Percentiles rank a stretch among this genome's conserved stretches.
Conservation (phyloP, 2,888 invertebrate species). For the Acrobasis suavella region DNA sequence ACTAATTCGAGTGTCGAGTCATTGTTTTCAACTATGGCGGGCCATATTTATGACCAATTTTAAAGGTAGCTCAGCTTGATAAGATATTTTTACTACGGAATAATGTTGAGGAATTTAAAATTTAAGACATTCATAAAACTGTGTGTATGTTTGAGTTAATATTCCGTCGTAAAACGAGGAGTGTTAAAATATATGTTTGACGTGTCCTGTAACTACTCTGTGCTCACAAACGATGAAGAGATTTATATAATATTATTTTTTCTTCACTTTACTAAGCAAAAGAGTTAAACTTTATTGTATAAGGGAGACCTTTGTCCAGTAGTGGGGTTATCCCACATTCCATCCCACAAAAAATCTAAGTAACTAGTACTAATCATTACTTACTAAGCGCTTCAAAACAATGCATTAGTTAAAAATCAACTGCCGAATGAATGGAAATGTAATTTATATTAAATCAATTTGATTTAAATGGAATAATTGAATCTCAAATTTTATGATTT, state of each 20-base stretch:
- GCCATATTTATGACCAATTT: slow-evolving; percentile 13
- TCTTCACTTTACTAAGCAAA: too few species aligned
- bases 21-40: slow-evolving; percentile 8
- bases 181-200: too few species aligned
- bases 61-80: neutral
- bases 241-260: too few species aligned
- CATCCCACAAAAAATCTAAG: too few species aligned
- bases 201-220: too few species aligned
- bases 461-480: neutral
- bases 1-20: neutral
- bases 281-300: too few species aligned
- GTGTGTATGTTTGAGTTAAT: too few species aligned
- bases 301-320: too few species aligned
- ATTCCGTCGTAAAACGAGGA: too few species aligned
- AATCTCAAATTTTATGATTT: neutral
- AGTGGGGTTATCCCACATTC: too few species aligned
- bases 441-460: neutral
- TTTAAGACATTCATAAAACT: too few species aligned
- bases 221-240: too few species aligned
- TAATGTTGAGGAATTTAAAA: neutral
- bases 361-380: neutral
- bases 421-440: neutral
- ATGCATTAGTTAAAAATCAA: neutral
- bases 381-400: neutral
- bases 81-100: neutral